Conservation (phyloP, 2,113 vertebrate genomes). For the Entelurus aequoreus region DNA sequence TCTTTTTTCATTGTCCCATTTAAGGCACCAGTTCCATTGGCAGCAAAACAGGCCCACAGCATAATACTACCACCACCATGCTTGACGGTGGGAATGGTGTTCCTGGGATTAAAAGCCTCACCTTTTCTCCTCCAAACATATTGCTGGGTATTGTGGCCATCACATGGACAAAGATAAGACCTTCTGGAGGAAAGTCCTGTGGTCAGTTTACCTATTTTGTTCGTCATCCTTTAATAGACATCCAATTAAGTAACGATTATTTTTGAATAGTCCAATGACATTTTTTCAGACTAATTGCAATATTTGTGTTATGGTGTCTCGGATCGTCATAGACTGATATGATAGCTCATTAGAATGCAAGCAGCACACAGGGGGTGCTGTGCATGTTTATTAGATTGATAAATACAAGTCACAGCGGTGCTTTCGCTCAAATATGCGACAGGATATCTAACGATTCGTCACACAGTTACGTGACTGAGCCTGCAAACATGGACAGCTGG, state of each 20-base stretch:
- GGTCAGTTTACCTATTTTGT: background rate
- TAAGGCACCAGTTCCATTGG: no score
- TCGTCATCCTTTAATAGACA: background rate
- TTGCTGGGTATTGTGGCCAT: no score
- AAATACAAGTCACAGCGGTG: constrained; percentile 50
- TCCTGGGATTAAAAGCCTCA: no score
- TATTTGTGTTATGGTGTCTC: constrained; percentile 52
- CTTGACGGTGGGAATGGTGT: no score
- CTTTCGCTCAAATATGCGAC: constrained; percentile 52
- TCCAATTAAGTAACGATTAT: constrained; percentile 19
- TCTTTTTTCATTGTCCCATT: no score
- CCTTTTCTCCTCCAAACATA: no score
- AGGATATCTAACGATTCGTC: constrained; percentile 64
- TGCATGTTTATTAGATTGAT: constrained; percentile 59
- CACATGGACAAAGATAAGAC: no score
- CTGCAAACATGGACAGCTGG: constrained; percentile 46
- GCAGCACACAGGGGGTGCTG: constrained; percentile 34
- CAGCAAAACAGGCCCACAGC: no score
- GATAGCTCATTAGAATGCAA: constrained; percentile 65
- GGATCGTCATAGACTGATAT: constrained; percentile 39
- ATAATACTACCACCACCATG: no score
- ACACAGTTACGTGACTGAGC: constrained; percentile 55
- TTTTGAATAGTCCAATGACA: constrained; percentile 37
- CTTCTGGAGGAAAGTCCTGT: no score
- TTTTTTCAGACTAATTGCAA: constrained; percentile 52